phyloP scores from a whole-genome alignment of 2,888 invertebrate genomes.

The Drosophila limbata region DNA sequence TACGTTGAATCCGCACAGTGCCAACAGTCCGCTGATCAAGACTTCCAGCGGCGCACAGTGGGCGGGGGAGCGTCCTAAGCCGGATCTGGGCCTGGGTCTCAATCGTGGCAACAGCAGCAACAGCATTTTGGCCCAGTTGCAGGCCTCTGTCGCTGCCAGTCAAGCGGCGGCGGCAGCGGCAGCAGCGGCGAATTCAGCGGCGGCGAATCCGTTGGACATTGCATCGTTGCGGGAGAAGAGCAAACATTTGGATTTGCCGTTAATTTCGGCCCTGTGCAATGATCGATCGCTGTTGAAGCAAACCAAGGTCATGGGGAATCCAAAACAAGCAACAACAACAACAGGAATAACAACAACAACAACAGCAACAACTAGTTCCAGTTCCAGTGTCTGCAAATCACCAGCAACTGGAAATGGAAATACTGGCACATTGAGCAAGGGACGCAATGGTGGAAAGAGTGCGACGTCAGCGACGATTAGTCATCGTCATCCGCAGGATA shows the following conservation, averaged over 20 bases:
- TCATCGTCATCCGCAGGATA: constrained; percentile 92
- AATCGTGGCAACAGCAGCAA: constrained; percentile 72
- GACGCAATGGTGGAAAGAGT: constrained; percentile 87
- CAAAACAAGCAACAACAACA: constrained; percentile 85
- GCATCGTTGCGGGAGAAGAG: constrained; percentile 94
- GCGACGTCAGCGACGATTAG: constrained; percentile 85
- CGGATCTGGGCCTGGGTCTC: constrained; percentile 67
- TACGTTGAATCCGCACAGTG: constrained; percentile 73
- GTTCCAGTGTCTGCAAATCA: constrained; percentile 53
- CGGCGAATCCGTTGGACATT: constrained; percentile 88
- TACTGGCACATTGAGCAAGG: constrained; percentile 83
- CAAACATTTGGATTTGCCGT: constrained; percentile 94
- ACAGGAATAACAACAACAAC: constrained; percentile 57
- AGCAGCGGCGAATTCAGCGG: constrained; percentile 38
- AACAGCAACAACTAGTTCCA: constrained; percentile 39
- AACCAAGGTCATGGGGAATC: constrained; percentile 93
- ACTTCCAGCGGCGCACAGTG: constrained; percentile 83
- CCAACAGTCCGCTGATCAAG: constrained; percentile 80
- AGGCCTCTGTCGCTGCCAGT: constrained; percentile 76
- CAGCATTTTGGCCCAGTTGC: constrained; percentile 82
- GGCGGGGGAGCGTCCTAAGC: constrained; percentile 82
- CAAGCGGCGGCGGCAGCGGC: constrained; percentile 41
- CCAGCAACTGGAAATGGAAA: not conserved
- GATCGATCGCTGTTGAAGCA: constrained; percentile 95
- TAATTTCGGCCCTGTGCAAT: constrained; percentile 97